Evolutionary conservation across 2,888 invertebrate species (phyloP), one percentile per base, ranked within the genome.

Genomic region (Crepidodera aurea): DNA sequence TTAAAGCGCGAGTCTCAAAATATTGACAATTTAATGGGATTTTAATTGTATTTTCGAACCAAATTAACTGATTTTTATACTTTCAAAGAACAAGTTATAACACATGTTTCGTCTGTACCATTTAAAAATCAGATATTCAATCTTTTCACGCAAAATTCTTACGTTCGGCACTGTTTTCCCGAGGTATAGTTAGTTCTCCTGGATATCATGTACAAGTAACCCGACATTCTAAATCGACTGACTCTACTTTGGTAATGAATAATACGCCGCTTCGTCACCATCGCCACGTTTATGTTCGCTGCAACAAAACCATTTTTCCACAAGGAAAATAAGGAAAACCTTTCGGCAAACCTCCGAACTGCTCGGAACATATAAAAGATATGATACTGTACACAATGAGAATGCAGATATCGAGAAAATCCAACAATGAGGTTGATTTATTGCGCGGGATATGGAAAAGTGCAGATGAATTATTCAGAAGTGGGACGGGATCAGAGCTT

Each of bases 381-480:
- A 57, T 55, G 60, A 58, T 66, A 44, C 32, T 54, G 19, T 12
- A 51, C 60, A 64, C 64, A 64, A 67, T 67, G 64, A 60, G 64
- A 50, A 60, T 64, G 62, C 64, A 64, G 60, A 64, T 64, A 64
- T 62, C 57, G 56, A 50, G 42, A 58, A 60, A 62, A 64, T 67
- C 46, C 53, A 64, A 67, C 64, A 67, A 64, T 60, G 62, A 48
- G 56, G 58, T 56, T 67, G 64, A 67, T 67, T 67, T 67, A 67
- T 67, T 58, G 58, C 46, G 34, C 12, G 34, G 60, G 50, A 55
- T 60, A 57, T 57, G 57, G 60, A 60, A 65, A 58, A 60, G 53
- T 58, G 48, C 60, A 50, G 64, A 64, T 59, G 64, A 62, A 57
- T 62, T 60, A 62, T 60, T 64, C 66, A 58, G 37, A 46, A 40